Base-by-base conservation (phyloP, 2,888 invertebrate species). In the Incurvaria masculella region DNA sequence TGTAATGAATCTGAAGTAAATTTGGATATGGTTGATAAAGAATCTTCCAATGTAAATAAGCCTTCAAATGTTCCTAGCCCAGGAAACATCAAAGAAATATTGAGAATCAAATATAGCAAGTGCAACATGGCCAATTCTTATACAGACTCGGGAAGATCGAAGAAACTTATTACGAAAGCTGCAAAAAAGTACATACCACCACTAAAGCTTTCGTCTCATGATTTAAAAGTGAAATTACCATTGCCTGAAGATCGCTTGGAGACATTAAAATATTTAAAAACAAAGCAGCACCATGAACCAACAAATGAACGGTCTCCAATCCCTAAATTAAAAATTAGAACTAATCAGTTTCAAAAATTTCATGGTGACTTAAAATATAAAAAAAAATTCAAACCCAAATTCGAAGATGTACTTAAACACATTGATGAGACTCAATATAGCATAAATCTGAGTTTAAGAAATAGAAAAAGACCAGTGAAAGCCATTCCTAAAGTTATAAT, bases 121-220 rank as follows among this genome's bases (percentile, higher is more conserved):
- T 33, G 33, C 14, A n/a, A 33, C 8, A 11, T 33, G 33, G 3
- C 6, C 14, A 14, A 8, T 14, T 33, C 33, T 33, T 14, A 33
- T 33, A 6, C 11, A 4, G 3, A 33, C 14, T 33, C 14, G 8
- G 11, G 33, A 11, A 33, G 14, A 33, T 14, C 19, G 10, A n/a
- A 21, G 4, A 41, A 41, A 21, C 61, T 79, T 51, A 61, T 79
- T 44, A 79, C 79, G 33, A 79, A 79, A 62, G 79, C 68, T 46
- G 79, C 79, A 47, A 73, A 78, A 62, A 79, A 79, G 64, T 79
- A 79, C 57, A 79, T 79, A 59, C 79, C 79, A 46, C 79, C 79
- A 4, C 54, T 73, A 52, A 70, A 66, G 61, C 71, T 72, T 57
- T 60, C 66, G 19, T 62, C 69, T 46, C 60, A 61, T 42, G 70